Evolutionary conservation across 2,797 vertebrate genomes (phyloP), one percentile per base, ranked within the genome.

Genomic region (Falco naumanni): DNA sequence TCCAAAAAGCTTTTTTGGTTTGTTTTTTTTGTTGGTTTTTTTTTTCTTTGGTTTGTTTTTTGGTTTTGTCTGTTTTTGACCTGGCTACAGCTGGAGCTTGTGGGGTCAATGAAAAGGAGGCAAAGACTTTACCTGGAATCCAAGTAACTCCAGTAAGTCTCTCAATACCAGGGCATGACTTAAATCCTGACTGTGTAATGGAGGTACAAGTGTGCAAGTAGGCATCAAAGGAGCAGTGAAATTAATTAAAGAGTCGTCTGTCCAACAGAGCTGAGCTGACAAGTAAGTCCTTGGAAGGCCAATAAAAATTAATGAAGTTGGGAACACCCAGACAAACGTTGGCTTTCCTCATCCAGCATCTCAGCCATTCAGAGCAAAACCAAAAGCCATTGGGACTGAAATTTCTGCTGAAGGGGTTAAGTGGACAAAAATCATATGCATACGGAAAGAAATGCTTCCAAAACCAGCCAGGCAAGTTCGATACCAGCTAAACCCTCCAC

Each of bases 391-490:
- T n/a, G 15, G 25, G 43, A 53, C 28, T 45, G 45, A 74, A 76
- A 64, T 72, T 71, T 80, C 37, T 7, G 4, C 9, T 64, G 41
- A 90, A 76, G n/a, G 20, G 8, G 8, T 89, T 85, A 88, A 72
- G 31, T 21, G 51, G 69, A 37, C n/a, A 89, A 68, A 83, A 90
- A 3, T 34, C 15, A n/a, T 24, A 53, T 11, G 31, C 31, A 45
- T 9, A 94, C 84, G 50, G 53, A 63, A 88, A 88, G 16, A 83
- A 86, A 91, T 80, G n/a, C 26, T 91, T 93, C 69, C 47, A 87
- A 60, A 92, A 89, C 56, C 60, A 74, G 87, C 74, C 56, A 72
- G 31, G n/a, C 68, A 84, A 77, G 72, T 92, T 69, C 88, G 39
- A 51, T 72, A 72, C n/a, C 43, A 68, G 45, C 51, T 83, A 80